phyloP scores from a whole-genome alignment of 2,113 vertebrate species.

The Centropus bengalensis region DNA sequence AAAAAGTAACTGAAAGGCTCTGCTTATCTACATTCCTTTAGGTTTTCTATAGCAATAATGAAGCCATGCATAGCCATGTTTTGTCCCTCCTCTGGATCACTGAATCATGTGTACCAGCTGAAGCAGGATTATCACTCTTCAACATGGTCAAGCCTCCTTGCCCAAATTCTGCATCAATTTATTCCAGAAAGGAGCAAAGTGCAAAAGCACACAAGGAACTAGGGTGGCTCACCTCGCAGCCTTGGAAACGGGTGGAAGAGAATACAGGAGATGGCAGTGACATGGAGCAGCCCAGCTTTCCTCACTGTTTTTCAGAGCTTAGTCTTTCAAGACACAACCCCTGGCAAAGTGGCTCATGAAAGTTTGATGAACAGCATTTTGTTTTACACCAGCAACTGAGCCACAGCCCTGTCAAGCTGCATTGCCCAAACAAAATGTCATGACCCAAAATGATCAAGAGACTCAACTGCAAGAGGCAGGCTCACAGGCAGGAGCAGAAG shows the following conservation, averaged over 20 bases:
- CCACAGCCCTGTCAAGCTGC: background rate
- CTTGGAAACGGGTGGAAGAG: background rate
- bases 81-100: background rate
- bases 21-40: background rate
- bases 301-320: background rate
- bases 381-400: slow-evolving; percentile 42
- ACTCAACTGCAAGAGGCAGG: background rate
- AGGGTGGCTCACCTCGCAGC: background rate
- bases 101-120: background rate
- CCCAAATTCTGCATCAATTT: background rate
- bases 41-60: background rate
- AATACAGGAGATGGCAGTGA: background rate
- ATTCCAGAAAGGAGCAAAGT: background rate
- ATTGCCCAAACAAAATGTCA: slow-evolving; percentile 48
- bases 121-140: background rate
- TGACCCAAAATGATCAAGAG: background rate
- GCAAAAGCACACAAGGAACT: background rate
- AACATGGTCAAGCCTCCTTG: background rate
- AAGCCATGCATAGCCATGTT: background rate
- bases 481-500: background rate
- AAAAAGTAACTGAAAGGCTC: background rate
- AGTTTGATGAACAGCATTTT: slow-evolving; percentile 62
- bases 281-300: background rate
- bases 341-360: slow-evolving; percentile 39
- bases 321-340: slow-evolving; percentile 24